Percentiles rank a stretch among this genome's conserved stretches.
These are phyloP conservation scores for Tapirus terrestris DNA, from an alignment of 2,113 vertebrate species.

Conservation along the genomic window DNA sequence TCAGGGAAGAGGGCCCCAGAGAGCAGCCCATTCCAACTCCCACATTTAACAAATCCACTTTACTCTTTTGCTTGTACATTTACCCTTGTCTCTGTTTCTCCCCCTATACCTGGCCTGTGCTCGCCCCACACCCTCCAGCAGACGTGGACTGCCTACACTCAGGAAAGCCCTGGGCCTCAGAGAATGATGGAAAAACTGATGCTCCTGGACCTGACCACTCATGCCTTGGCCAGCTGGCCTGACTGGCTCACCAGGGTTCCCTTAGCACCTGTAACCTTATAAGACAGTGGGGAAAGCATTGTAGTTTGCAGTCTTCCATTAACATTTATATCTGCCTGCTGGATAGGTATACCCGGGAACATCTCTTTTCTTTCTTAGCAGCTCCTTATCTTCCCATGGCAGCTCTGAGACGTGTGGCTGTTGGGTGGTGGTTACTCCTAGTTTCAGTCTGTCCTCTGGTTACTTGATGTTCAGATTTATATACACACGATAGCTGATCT, in stretches of 20 bases:
- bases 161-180: not conserved
- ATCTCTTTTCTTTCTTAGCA: not conserved
- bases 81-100: not conserved
- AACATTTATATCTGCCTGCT: not conserved
- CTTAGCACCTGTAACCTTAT: not conserved
- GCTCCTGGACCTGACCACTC: not conserved
- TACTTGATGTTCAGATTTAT: not conserved
- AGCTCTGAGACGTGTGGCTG: not conserved
- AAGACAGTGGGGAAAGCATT: too few species aligned
- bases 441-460: not conserved
- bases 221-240: not conserved
- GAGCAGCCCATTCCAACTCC: not conserved
- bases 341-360: rapidly evolving
- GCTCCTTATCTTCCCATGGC: too few species aligned
- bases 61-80: not conserved
- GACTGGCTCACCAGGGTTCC: not conserved
- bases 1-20: not conserved
- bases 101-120: not conserved
- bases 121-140: not conserved
- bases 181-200: not conserved
- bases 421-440: not conserved
- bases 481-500: not conserved
- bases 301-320: not conserved
- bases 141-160: not conserved
- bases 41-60: not conserved